Conservation (phyloP, 2,888 invertebrate species). For the Actias luna region DNA sequence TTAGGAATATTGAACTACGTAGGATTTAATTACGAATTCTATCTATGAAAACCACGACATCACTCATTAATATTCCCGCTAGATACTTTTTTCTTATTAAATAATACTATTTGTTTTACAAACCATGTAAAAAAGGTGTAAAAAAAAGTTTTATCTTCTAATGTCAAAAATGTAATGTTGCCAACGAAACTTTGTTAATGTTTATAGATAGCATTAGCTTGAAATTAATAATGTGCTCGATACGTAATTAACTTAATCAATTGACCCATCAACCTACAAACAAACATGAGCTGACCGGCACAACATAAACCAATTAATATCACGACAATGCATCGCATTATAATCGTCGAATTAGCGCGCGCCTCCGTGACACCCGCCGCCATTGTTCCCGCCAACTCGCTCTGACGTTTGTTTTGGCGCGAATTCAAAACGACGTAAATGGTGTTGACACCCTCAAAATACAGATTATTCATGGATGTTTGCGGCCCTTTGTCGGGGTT, state of each 20-base stretch:
- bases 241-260: not conserved
- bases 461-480: slow-evolving; percentile 79
- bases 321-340: slow-evolving; percentile 58
- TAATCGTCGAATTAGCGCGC: slow-evolving; percentile 57
- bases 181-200: not conserved
- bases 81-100: no score
- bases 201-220: not conserved
- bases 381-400: slow-evolving; percentile 50
- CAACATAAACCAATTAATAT: slow-evolving; percentile 57
- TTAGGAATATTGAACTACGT: no score
- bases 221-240: not conserved
- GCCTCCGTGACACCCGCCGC: slow-evolving; percentile 41
- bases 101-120: no score
- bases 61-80: no score
- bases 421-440: slow-evolving; percentile 59
- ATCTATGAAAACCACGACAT: no score
- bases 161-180: no score
- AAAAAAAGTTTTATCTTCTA: no score
- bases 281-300: slow-evolving; percentile 5
- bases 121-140: no score
- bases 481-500: slow-evolving; percentile 69
- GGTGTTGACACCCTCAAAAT: slow-evolving; percentile 78
- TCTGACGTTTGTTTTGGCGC: slow-evolving; percentile 72
- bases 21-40: no score
- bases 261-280: slow-evolving; percentile 3